These are phyloP conservation scores for Pongo pygmaeus DNA, from an alignment of 2,113 vertebrate genomes.

Conservation along the genomic window DNA sequence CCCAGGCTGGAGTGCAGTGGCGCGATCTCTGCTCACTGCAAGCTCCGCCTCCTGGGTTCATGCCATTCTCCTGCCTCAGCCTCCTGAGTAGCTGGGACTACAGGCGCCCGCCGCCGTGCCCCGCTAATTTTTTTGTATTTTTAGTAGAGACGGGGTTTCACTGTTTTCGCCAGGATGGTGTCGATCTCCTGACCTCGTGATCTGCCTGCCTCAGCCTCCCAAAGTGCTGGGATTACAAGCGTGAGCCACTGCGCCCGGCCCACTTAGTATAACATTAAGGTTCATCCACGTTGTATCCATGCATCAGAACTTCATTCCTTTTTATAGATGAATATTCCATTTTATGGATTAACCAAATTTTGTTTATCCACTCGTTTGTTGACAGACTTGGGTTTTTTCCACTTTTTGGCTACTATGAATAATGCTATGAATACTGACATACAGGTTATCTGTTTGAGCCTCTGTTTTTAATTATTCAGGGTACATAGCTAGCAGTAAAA, in stretches of 20 bases:
- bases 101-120: fast-evolving
- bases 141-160: too few relatives aligned
- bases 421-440: neutral
- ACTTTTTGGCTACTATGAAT: neutral
- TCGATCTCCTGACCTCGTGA: too few relatives aligned
- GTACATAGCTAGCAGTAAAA: neutral
- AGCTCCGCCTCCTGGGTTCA: too few relatives aligned
- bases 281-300: neutral
- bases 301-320: neutral
- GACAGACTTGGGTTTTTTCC: neutral
- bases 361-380: neutral
- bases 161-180: too few relatives aligned
- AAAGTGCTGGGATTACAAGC: too few relatives aligned
- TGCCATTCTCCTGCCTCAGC: too few relatives aligned
- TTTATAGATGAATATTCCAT: neutral
- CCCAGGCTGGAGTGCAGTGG: too few relatives aligned
- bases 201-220: too few relatives aligned
- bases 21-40: too few relatives aligned
- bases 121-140: too few relatives aligned
- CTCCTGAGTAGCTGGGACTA: too few relatives aligned
- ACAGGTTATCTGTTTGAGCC: neutral
- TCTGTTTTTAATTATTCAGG: neutral
- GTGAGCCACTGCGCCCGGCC: fast-evolving
- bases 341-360: neutral
- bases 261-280: neutral